Base-by-base conservation (phyloP, 2,888 invertebrate species). In the Didymodactylos carnosus region DNA sequence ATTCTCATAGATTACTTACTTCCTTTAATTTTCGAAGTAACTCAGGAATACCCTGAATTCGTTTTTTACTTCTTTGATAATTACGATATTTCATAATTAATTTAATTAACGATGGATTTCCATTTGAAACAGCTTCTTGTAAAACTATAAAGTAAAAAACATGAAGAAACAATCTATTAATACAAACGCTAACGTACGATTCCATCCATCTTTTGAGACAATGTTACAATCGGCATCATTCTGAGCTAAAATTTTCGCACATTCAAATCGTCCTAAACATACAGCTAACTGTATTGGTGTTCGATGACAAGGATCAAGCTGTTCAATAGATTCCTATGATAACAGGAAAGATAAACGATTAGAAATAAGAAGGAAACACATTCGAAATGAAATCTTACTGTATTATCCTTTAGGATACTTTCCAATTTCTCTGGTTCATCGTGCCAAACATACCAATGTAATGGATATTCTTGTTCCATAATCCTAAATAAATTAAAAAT, bases 241-340 rank as follows among this genome's bases (percentile, higher is more conserved):
- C 76, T 89, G 88, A 74, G 94, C 85, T 49, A 94, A 86, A 39
- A 87, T 86, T 78, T 88, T 86, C 14, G 90, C 90, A 72, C 89
- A 88, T 80, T 92, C 91, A 62, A 89, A 83, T 83, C 91, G 88
- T 8, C 91, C 92, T 75, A 97, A 86, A n/a, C 91, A 90, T 19
- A 95, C 93, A 0, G 95, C 93, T 78, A 98, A 85, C 87, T 95
- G 89, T 53, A 97, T 85, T 0, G 97, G 91, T 0, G 94, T 94
- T 69, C 95, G 88, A 0, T 94, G 94, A 75, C 92, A 86, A 14
- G 89, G 88, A 84, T 95, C 95, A 78, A 87, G 85, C 72, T 77
- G 74, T 76, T 85, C 85, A 39, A 90, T 86, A 78, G 91, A 89
- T 82, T 88, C 83, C 89, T 89, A 80, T 14, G 84, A 29, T 27